Evolutionary conservation across 2,113 vertebrate species (phyloP).

Genomic region (Myrmophylax atrothorax): DNA sequence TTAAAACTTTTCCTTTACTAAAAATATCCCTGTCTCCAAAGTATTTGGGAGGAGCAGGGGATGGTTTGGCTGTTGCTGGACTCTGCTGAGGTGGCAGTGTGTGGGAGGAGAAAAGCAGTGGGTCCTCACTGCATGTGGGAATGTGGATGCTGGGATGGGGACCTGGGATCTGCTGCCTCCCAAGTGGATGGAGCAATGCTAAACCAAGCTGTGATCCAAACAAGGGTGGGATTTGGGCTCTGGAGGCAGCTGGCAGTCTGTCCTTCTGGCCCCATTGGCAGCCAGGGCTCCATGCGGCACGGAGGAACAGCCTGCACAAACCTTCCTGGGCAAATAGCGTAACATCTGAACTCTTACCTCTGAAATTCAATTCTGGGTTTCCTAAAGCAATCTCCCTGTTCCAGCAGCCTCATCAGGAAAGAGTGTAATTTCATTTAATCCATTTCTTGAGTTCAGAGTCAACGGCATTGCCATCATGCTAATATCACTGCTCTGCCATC

Average conservation of each 20-base stretch:
- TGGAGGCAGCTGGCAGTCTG: background rate
- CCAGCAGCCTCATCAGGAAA: constrained; percentile 40
- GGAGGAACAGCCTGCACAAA: background rate
- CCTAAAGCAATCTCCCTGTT: constrained; percentile 49
- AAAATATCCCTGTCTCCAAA: background rate
- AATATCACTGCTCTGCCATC: constrained; percentile 1
- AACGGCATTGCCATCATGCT: background rate
- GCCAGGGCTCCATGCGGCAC: accelerated
- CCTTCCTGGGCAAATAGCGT: background rate
- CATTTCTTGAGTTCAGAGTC: constrained; percentile 30
- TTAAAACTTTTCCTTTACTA: background rate
- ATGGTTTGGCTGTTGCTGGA: background rate
- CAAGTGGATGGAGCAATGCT: background rate
- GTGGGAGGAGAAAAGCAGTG: background rate
- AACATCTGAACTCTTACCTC: background rate
- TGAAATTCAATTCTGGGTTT: constrained; percentile 47
- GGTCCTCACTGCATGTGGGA: accelerated
- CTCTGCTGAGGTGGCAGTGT: accelerated
- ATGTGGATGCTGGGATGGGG: background rate
- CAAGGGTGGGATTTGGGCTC: background rate
- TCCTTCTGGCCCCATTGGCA: background rate
- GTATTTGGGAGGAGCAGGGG: background rate
- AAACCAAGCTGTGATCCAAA: accelerated
- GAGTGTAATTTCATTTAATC: constrained; percentile 48
- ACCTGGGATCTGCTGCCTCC: background rate